Percentiles rank a stretch among this genome's conserved stretches.
These are phyloP conservation scores for Tineola bisselliella DNA, from an alignment of 2,888 invertebrate species.

Conservation along the genomic window DNA sequence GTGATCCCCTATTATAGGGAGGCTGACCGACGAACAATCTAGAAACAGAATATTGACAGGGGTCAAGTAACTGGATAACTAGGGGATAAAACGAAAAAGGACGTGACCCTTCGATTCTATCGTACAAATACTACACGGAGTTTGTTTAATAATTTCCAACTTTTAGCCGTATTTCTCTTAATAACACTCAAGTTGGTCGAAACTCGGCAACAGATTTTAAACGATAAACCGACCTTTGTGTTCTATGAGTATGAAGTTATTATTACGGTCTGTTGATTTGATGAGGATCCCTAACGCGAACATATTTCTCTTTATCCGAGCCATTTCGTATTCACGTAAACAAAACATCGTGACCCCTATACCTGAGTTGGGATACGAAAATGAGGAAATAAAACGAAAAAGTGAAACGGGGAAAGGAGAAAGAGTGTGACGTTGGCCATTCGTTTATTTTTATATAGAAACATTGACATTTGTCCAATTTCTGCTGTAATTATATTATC, in stretches of 20 bases:
- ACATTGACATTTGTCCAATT: background rate
- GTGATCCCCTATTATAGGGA: slow-evolving; percentile 29
- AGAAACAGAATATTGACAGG: slow-evolving; percentile 41
- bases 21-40: slow-evolving; percentile 31
- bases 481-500: too few relatives aligned
- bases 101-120: background rate
- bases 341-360: slow-evolving; percentile 1
- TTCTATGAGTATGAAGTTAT: slow-evolving; percentile 42
- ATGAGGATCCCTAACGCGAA: slow-evolving; percentile 29
- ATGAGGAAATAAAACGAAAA: slow-evolving; percentile 8
- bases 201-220: slow-evolving; percentile 36
- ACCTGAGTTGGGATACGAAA: background rate
- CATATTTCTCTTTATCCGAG: slow-evolving; percentile 11
- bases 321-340: slow-evolving; percentile 2
- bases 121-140: background rate
- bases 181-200: slow-evolving; percentile 42
- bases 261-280: slow-evolving; percentile 53
- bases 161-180: background rate
- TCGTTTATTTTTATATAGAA: background rate
- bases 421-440: background rate
- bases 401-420: background rate
- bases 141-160: background rate
- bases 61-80: slow-evolving; percentile 42
- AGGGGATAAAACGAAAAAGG: slow-evolving; percentile 11
- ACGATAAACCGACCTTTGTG: background rate